phyloP scores from a whole-genome alignment of 2,113 vertebrate genomes.

The Atractosteus spatula region DNA sequence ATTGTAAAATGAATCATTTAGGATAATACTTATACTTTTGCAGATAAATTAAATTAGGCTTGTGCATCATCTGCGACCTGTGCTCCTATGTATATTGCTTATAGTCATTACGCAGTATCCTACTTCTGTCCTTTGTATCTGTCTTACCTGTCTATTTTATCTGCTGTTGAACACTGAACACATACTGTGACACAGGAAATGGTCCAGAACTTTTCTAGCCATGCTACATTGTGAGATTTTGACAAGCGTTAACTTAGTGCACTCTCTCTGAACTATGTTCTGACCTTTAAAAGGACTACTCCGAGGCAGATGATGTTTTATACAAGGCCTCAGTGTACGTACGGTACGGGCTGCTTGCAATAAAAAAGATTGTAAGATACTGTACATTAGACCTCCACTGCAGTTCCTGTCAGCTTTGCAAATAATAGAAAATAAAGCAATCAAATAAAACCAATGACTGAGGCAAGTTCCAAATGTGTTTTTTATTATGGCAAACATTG shows the following conservation, averaged over 20 bases:
- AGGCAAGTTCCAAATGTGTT: too few relatives aligned
- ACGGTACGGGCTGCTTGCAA: neutral
- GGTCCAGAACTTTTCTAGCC: neutral
- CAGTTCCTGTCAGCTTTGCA: neutral
- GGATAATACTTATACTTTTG: too few relatives aligned
- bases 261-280: conserved; percentile 8
- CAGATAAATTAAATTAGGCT: too few relatives aligned
- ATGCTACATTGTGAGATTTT: neutral
- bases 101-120: neutral
- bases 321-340: neutral
- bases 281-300: conserved; percentile 57
- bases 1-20: too few relatives aligned
- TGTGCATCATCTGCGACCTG: too few relatives aligned
- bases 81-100: too few relatives aligned
- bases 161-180: neutral
- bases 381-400: conserved; percentile 13
- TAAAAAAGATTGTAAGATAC: conserved; percentile 35
- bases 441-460: too few relatives aligned
- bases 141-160: neutral
- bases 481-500: too few relatives aligned
- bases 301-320: conserved; percentile 17
- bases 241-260: conserved; percentile 1
- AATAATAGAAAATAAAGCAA: too few relatives aligned
- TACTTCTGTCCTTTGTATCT: neutral
- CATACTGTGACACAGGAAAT: neutral